phyloP scores from a whole-genome alignment of 2,113 vertebrate species.

The Rhabdomys dilectus region DNA sequence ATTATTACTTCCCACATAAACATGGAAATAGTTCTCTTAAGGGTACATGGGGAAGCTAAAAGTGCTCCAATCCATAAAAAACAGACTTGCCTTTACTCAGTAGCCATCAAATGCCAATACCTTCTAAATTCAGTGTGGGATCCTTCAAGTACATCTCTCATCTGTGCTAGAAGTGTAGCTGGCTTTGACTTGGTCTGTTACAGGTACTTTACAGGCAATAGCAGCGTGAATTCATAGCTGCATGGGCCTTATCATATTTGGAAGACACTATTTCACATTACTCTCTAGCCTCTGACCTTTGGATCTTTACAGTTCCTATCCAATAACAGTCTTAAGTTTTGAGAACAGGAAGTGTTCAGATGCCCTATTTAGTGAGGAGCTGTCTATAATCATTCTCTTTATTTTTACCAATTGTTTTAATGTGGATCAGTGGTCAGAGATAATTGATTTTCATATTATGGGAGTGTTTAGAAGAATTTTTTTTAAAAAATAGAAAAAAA shows the following conservation, averaged over 20 bases:
- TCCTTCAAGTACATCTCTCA: background rate
- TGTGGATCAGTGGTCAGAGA: background rate
- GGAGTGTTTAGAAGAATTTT: background rate
- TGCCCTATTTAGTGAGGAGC: background rate
- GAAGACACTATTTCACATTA: background rate
- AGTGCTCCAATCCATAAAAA: background rate
- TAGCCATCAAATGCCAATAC: background rate
- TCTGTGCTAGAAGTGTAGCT: background rate
- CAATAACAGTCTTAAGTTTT: background rate
- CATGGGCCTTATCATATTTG: background rate
- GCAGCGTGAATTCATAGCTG: background rate
- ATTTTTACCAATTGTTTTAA: background rate
- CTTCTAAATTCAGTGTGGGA: background rate
- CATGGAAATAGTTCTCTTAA: background rate
- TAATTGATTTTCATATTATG: rapidly evolving
- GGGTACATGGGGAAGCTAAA: background rate
- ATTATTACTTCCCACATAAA: background rate
- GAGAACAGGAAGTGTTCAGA: background rate
- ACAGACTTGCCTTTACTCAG: background rate
- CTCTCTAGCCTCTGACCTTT: background rate
- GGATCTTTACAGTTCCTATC: no score
- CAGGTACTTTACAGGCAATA: background rate
- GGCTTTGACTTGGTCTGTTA: background rate
- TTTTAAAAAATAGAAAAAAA: no score
- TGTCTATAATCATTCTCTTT: background rate